phyloP scores from a whole-genome alignment of 23 tunicate species.

The Diplosoma virens region DNA sequence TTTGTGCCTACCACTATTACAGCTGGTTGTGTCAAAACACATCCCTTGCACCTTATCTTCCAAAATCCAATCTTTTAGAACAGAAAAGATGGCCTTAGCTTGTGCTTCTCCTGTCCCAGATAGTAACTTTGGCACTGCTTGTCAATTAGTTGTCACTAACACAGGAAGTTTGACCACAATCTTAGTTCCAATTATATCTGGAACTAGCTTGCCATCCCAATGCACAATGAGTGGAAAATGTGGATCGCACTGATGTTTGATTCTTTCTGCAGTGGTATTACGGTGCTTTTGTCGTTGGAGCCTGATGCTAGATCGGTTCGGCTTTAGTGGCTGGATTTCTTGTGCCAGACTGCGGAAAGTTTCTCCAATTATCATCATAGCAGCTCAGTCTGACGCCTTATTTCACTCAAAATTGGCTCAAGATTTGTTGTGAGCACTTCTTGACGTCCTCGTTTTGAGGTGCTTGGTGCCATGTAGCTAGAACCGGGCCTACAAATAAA shows the following conservation, averaged over 20 bases:
- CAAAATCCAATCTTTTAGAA: conserved; percentile 13
- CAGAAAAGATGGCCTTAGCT: conserved; percentile 20
- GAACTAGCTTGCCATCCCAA: conserved; percentile 13
- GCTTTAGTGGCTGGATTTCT: conserved; percentile 11
- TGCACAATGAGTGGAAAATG: conserved; percentile 25
- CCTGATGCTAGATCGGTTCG: conserved; percentile 25
- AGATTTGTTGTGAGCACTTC: conserved; percentile 22
- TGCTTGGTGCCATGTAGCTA: conserved; percentile 6
- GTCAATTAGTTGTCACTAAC: conserved; percentile 4
- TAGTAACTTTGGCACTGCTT: conserved; percentile 15
- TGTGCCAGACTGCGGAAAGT: conserved; percentile 26
- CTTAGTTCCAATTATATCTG: neutral
- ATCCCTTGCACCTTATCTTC: conserved; percentile 12
- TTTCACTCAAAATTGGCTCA: conserved; percentile 1
- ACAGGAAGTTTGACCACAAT: conserved; percentile 19
- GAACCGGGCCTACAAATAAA: conserved; percentile 5
- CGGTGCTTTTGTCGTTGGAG: conserved; percentile 3
- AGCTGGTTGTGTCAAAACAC: conserved; percentile 12
- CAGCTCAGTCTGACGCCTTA: conserved; percentile 26
- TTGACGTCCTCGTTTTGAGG: conserved; percentile 11
- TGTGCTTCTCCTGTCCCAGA: conserved; percentile 21
- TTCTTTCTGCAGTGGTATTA: conserved; percentile 6
- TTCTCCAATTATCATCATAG: conserved; percentile 22
- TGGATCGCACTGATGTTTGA: conserved; percentile 5
- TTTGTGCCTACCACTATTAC: neutral